Conservation (phyloP, 23 tunicate species). For the Clavelina lepadiformis region DNA sequence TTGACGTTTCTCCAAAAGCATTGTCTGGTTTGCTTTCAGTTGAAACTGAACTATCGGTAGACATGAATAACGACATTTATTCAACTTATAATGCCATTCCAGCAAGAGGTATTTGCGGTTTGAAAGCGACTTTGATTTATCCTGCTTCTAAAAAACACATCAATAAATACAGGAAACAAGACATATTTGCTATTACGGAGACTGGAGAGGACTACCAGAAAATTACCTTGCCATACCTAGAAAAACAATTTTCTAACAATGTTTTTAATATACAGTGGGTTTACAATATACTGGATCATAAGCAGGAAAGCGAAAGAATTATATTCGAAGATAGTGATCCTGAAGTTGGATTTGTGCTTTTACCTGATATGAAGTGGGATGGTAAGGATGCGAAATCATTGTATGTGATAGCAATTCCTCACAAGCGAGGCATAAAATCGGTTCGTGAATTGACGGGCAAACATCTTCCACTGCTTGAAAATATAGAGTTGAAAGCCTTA, state of each 20-base stretch:
- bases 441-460: conserved; percentile 55
- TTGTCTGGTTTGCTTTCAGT: conserved; percentile 33
- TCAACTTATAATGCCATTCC: conserved; percentile 55
- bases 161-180: conserved; percentile 56
- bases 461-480: conserved; percentile 70
- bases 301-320: conserved; percentile 65
- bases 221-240: conserved; percentile 62
- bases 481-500: conserved; percentile 27
- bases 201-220: conserved; percentile 46
- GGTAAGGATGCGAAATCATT: conserved; percentile 40
- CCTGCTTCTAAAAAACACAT: conserved; percentile 92
- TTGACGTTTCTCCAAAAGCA: conserved; percentile 29
- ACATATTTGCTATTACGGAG: conserved; percentile 48
- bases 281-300: conserved; percentile 84
- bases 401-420: conserved; percentile 61
- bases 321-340: conserved; percentile 64
- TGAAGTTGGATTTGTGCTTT: conserved; percentile 62
- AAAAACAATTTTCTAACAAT: conserved; percentile 38
- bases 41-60: conserved; percentile 43
- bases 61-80: conserved; percentile 63
- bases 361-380: conserved; percentile 96
- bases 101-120: conserved; percentile 12
- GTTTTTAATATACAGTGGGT: conserved; percentile 84
- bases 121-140: conserved; percentile 76
- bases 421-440: conserved; percentile 50